These are phyloP conservation scores for Telmatherina bonti DNA, from an alignment of 2,797 vertebrate genomes.

Conservation along the genomic window DNA sequence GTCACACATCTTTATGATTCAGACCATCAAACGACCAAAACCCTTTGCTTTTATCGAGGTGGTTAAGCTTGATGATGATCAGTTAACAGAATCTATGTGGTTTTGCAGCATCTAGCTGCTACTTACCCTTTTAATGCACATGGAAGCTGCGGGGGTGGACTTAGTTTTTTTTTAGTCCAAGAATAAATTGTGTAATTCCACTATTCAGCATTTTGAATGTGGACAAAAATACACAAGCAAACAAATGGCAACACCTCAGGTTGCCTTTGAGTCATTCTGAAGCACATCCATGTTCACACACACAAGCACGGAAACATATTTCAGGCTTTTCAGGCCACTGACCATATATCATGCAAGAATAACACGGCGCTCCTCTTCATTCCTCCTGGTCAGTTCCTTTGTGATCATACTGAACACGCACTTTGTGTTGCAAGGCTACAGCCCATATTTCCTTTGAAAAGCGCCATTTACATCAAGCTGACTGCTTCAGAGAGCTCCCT, in stretches of 20 bases:
- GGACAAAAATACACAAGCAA: neutral
- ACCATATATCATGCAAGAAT: constrained; percentile 53
- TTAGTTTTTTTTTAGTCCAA: too few species aligned
- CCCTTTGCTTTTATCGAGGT: too few species aligned
- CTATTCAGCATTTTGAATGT: neutral
- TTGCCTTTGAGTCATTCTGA: constrained; percentile 43
- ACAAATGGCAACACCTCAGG: constrained; percentile 19
- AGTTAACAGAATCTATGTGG: too few species aligned
- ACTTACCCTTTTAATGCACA: too few species aligned
- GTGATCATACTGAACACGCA: constrained; percentile 43
- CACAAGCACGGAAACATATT: constrained; percentile 22
- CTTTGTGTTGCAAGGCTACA: constrained; percentile 40
- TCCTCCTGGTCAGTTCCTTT: constrained; percentile 42
- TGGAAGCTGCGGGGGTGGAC: too few species aligned
- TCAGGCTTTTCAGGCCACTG: constrained; percentile 61
- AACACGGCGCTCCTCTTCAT: constrained; percentile 29
- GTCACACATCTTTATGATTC: too few species aligned
- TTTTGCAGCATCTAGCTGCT: too few species aligned
- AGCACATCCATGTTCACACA: constrained; percentile 8
- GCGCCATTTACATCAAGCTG: constrained; percentile 36
- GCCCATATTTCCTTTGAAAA: constrained; percentile 33
- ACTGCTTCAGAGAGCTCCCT: constrained; percentile 25
- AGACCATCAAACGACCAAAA: too few species aligned
- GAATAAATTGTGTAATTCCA: too few species aligned
- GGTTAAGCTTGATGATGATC: too few species aligned